phyloP scores from a whole-genome alignment of 2,888 invertebrate genomes.

The Coenonympha glycerion region DNA sequence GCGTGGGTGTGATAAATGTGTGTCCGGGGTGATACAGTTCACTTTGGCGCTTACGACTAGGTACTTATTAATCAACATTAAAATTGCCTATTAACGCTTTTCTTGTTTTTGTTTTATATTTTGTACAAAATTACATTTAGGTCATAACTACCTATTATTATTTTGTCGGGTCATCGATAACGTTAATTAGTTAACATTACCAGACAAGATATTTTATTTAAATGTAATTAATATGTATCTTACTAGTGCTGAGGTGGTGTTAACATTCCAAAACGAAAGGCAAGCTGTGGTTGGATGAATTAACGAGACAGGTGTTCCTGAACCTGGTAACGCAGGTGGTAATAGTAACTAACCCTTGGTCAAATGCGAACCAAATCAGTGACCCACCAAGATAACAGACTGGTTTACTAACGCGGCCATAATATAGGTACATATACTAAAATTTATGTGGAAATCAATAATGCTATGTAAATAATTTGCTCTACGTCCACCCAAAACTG shows the following conservation, averaged over 20 bases:
- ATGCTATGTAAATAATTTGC: too few species aligned
- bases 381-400: too few species aligned
- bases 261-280: neutral
- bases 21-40: conserved; percentile 42
- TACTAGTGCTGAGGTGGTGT: neutral
- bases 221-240: neutral
- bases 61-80: conserved; percentile 1
- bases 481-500: too few species aligned
- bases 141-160: neutral
- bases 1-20: too few species aligned
- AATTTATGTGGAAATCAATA: too few species aligned
- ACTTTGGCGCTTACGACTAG: conserved; percentile 14
- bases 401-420: too few species aligned
- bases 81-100: conserved; percentile 11
- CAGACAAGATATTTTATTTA: neutral
- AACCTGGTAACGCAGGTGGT: too few species aligned
- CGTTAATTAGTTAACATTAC: neutral
- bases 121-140: neutral
- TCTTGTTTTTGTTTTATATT: neutral
- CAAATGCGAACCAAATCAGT: conserved; percentile 57
- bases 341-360: conserved; percentile 29
- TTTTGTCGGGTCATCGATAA: neutral
- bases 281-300: neutral
- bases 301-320: neutral
- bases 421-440: too few species aligned